Evolutionary conservation across 2,113 vertebrate species (phyloP).

Genomic region (Glaucomys volans): DNA sequence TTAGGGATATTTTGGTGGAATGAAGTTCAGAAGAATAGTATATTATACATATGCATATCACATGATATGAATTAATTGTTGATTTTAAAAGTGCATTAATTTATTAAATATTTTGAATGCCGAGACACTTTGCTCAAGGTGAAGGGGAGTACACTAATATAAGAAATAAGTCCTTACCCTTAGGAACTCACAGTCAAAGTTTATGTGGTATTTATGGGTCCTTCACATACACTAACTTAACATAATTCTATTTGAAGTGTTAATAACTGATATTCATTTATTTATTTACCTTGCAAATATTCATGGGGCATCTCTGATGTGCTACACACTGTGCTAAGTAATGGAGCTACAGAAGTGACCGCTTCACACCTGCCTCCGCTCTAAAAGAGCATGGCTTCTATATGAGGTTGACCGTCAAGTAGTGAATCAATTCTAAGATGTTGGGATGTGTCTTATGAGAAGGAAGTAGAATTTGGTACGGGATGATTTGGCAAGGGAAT

Average conservation of each 20-base stretch:
- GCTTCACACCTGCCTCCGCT: background rate
- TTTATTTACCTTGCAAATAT: background rate
- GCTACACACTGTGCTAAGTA: background rate
- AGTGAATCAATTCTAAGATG: background rate
- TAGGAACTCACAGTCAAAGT: background rate
- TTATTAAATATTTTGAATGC: background rate
- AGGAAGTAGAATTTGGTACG: background rate
- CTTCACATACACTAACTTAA: background rate
- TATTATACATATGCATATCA: background rate
- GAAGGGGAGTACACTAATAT: fast-evolving
- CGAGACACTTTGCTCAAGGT: background rate
- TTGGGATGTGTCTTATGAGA: background rate
- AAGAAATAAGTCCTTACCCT: background rate
- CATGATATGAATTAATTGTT: background rate
- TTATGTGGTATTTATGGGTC: background rate
- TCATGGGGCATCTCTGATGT: background rate
- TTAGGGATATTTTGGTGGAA: background rate
- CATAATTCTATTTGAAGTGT: background rate
- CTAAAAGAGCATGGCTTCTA: background rate
- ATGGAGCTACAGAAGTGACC: background rate
- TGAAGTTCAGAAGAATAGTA: background rate
- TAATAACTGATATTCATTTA: background rate
- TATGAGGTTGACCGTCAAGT: background rate
- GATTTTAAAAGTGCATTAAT: background rate
- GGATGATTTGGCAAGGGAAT: background rate